Evolutionary conservation across 2,113 vertebrate genomes (phyloP), one percentile per base, ranked within the genome.

Genomic region (Crotophaga sulcirostris): DNA sequence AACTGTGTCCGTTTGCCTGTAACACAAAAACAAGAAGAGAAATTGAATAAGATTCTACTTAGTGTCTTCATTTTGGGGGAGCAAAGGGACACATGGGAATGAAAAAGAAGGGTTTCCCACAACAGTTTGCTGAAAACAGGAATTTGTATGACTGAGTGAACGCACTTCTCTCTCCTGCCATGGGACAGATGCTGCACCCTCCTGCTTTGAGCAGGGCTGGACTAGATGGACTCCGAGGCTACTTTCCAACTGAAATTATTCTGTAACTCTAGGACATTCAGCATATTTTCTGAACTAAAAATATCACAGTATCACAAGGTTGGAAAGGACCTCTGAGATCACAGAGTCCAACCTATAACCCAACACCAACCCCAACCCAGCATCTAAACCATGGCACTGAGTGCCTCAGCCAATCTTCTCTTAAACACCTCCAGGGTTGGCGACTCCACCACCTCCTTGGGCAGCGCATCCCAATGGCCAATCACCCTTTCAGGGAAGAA

Each of bases 1-100:
- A 99, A 98, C 98, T 99, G 98, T 99, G 99, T 98, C 99, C 99
- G 16, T 99, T 99, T 86, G 99, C 99, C 99, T 99, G 99, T 74
- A 99, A 99, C 66, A 98, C 96, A 99, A 97, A 98, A 96, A 98
- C 70, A 93, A 96, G 97, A 24, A 95, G 97, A 72, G 56, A 45
- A 64, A 84, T 79, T 73, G 73, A 20, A 54, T 40, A 36, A 89
- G 84, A 33, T 10, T 7, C 45, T 29, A 1, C 6, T 44, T 2
- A 44, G 51, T 3, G n/a, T 2, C n/a, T n/a, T 13, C 49, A 1
- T 51, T 24, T 28, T 2, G 20, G 31, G 45, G 64, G 38, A 26
- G 6, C 10, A 40, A 26, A 3, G 17, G 66, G 36, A 3, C 3
- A 3, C 1, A 18, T 5, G 86, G 31, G 10, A 36, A 21, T 12